phyloP scores from a whole-genome alignment of 2,888 invertebrate genomes.

The Cheilosia scutellata region DNA sequence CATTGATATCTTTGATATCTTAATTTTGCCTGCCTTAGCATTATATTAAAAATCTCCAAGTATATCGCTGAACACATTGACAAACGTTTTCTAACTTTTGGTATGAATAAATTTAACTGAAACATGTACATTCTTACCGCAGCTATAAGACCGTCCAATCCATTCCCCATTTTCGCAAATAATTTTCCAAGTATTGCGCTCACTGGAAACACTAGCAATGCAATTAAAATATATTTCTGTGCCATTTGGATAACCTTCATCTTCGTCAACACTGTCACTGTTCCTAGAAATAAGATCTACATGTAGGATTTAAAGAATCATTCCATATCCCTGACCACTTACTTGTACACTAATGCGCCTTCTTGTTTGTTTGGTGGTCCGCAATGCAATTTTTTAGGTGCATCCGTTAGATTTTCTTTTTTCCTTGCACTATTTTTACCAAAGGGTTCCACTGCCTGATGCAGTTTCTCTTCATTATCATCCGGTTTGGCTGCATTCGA shows the following conservation, averaged over 20 bases:
- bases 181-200: slow-evolving; percentile 93
- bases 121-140: slow-evolving; percentile 86
- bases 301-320: background rate
- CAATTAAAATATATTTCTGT: slow-evolving; percentile 94
- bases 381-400: slow-evolving; percentile 78
- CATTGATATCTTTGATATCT: too few species aligned
- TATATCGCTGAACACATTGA: too few species aligned
- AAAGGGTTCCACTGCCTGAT: slow-evolving; percentile 77
- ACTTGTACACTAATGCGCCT: slow-evolving; percentile 90
- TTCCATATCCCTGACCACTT: slow-evolving; percentile 46
- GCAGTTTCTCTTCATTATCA: slow-evolving; percentile 73
- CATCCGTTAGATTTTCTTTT: slow-evolving; percentile 78
- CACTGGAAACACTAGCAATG: slow-evolving; percentile 91
- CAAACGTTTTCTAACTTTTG: too few species aligned
- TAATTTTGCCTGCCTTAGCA: too few species aligned
- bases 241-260: slow-evolving; percentile 91
- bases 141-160: slow-evolving; percentile 92
- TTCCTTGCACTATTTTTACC: slow-evolving; percentile 78
- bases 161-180: slow-evolving; percentile 93
- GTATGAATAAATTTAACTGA: too few species aligned
- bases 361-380: slow-evolving; percentile 87
- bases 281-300: slow-evolving; percentile 78
- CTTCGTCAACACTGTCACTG: slow-evolving; percentile 89
- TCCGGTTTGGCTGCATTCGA: slow-evolving; percentile 76
- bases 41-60: too few species aligned